Evolutionary conservation across 2,113 vertebrate genomes (phyloP), one percentile per base, ranked within the genome.

Genomic region (Geococcyx californianus): DNA sequence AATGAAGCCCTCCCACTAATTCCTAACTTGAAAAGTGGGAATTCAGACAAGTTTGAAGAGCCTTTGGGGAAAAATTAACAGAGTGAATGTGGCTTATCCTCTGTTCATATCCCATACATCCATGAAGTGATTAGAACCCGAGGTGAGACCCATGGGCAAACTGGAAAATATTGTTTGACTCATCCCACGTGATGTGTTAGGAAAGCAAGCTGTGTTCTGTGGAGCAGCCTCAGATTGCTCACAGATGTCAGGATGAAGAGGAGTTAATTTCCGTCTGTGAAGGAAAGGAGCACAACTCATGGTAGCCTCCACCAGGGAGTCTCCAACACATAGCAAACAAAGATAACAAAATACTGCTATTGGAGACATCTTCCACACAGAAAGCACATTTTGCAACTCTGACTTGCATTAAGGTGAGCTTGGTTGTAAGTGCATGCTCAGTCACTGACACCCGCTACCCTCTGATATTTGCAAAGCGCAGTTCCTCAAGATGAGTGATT

Each of bases 201-300:
- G 67, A 87, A 92, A 34, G 67, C 58, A 80, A 91, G 63, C 79
- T 62, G 89, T 83, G 89, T 17, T 1, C 62, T 69, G 34, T 11
- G 45, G 78, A 91, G 75, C 52, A n/a, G 87, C 49, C 76, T 92
- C 88, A 92, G 90, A 64, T 94, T 96, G 93, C 94, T 96, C 69
- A 2, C 95, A 97, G 94, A 97, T 96, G 94, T 92, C 90, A 75
- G 90, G 92, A 73, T 90, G 89, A 79, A 72, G 85, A 34, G 51
- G 52, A 93, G 92, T 73, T 95, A 44, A 90, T 96, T 95, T 96
- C 94, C 44, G 16, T 12, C 90, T 82, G 40, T 1, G 76, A 86
- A 56, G 49, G 47, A 31, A 84, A 92, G 88, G 90, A 94, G 82
- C 88, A 87, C 45, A 67, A 59, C 90, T 74, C 67, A 10, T 73